These are phyloP conservation scores for Thrips palmi DNA, from an alignment of 1,140 invertebrate genomes.

Conservation along the genomic window DNA sequence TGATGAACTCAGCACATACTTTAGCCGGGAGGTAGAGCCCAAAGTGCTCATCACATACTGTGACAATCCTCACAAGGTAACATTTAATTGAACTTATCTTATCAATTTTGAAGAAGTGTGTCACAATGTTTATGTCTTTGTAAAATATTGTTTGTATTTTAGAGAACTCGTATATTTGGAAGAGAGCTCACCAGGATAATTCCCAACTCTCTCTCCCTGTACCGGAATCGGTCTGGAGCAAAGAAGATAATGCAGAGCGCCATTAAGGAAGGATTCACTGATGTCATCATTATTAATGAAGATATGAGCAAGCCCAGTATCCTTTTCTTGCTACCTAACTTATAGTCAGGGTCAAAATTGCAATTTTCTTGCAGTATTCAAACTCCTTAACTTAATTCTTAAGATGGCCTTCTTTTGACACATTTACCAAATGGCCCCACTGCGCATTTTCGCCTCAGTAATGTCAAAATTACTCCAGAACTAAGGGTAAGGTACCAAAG, in stretches of 20 bases:
- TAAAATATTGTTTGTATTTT: slow-evolving; percentile 18
- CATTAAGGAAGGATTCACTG: slow-evolving; percentile 58
- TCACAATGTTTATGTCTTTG: slow-evolving; percentile 10
- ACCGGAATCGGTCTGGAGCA: slow-evolving; percentile 66
- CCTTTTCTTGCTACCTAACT: slow-evolving; percentile 18
- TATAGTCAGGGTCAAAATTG: background rate
- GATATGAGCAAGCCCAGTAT: slow-evolving; percentile 73
- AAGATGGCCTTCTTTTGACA: slow-evolving; percentile 71
- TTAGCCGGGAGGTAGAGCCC: slow-evolving; percentile 65
- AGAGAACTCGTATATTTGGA: slow-evolving; percentile 83
- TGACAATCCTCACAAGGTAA: slow-evolving; percentile 69
- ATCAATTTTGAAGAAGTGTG: slow-evolving; percentile 1
- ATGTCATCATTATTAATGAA: slow-evolving; percentile 87
- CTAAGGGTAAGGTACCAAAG: slow-evolving; percentile 22
- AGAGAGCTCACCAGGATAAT: slow-evolving; percentile 78
- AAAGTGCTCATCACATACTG: slow-evolving; percentile 90
- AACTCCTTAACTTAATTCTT: slow-evolving; percentile 16
- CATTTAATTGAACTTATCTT: slow-evolving; percentile 12
- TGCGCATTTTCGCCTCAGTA: slow-evolving; percentile 40
- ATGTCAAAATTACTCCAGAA: slow-evolving; percentile 66
- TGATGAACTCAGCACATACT: slow-evolving; percentile 82
- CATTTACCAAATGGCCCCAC: slow-evolving; percentile 94
- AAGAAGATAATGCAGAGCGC: slow-evolving; percentile 84
- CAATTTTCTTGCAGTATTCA: slow-evolving; percentile 9
- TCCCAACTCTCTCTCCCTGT: slow-evolving; percentile 68